Percentiles rank a stretch among this genome's conserved stretches.
Evolutionary conservation across 2,888 invertebrate species (phyloP).

Genomic region (Linyphia triangularis): DNA sequence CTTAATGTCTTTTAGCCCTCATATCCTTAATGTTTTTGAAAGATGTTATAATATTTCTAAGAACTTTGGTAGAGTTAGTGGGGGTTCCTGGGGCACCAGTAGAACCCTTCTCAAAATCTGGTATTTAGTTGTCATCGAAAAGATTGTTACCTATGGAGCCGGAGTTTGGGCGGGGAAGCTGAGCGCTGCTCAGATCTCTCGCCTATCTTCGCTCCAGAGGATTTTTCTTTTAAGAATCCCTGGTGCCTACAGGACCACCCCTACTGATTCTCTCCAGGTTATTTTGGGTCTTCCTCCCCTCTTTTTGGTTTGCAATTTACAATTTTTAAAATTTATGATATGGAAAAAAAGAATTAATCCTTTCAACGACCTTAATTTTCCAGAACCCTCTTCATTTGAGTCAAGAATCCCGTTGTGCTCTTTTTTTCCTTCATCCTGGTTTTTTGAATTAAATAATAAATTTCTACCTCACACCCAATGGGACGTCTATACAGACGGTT

Average conservation of each 20-base stretch:
- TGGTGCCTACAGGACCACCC: background rate
- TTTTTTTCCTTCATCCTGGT: no score
- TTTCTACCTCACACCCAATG: no score
- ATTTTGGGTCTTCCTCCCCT: background rate
- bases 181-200: background rate
- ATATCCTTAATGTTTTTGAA: background rate
- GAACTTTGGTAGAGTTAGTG: background rate
- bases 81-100: background rate
- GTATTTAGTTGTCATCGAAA: background rate
- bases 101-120: background rate
- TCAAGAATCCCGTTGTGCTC: no score
- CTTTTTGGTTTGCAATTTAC: no score
- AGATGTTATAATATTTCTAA: background rate
- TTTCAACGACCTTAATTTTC: no score
- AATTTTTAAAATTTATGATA: no score
- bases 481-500: background rate
- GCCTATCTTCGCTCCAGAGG: background rate
- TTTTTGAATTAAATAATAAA: no score
- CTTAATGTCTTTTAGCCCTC: background rate
- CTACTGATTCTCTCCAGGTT: background rate
- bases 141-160: background rate
- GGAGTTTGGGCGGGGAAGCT: background rate
- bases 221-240: background rate
- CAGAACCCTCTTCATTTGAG: no score
- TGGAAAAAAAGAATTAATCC: no score